phyloP scores from a whole-genome alignment of 2,888 invertebrate species.

The Elegia similella region DNA sequence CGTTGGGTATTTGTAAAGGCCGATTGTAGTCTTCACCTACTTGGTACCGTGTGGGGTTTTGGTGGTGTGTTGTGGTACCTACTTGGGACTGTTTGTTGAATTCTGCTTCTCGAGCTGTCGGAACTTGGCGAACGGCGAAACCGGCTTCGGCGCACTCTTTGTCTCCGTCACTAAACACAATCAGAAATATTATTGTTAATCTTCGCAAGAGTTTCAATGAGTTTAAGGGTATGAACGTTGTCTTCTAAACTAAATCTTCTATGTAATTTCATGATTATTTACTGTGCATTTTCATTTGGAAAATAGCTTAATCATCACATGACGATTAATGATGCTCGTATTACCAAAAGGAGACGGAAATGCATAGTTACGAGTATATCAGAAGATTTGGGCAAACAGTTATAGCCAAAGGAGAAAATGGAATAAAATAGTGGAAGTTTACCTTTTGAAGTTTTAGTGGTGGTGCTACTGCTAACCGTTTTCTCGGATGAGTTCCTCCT shows the following conservation, averaged over 20 bases:
- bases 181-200: background rate
- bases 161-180: constrained; percentile 77
- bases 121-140: constrained; percentile 95
- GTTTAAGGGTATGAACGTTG: no score
- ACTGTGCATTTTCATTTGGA: no score
- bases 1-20: constrained; percentile 20
- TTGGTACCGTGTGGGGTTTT: constrained; percentile 6
- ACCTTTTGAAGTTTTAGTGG: constrained; percentile 84
- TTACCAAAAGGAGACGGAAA: no score
- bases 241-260: no score
- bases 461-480: constrained; percentile 81
- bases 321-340: no score
- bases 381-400: background rate
- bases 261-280: no score
- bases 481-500: constrained; percentile 77
- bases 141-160: constrained; percentile 83
- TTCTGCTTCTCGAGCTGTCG: constrained; percentile 94
- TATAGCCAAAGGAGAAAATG: background rate
- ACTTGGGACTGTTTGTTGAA: constrained; percentile 90
- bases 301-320: no score
- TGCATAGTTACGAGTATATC: no score
- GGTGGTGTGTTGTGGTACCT: constrained; percentile 51
- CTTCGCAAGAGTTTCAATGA: background rate
- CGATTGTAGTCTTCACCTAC: constrained; percentile 19
- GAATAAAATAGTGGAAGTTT: constrained; percentile 18